Evolutionary conservation across 2,113 vertebrate species (phyloP).

Genomic region (Isichthys henryi): DNA sequence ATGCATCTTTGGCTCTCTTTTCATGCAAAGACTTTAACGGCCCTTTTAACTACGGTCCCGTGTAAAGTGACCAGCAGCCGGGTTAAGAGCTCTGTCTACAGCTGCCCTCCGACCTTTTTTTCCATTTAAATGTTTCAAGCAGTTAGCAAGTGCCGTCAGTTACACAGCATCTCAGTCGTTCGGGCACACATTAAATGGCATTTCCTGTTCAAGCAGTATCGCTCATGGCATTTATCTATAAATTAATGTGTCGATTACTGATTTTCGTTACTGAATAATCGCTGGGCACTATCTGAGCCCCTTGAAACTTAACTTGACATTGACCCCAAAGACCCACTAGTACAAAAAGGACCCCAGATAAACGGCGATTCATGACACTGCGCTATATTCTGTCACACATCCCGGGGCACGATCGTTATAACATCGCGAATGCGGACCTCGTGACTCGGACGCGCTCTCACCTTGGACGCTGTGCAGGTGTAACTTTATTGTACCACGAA

Average conservation of each 20-base stretch:
- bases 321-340: not conserved
- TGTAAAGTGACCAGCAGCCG: not conserved
- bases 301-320: not conserved
- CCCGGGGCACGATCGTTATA: not conserved
- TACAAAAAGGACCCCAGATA: not conserved
- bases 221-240: not conserved
- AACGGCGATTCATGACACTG: not conserved
- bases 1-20: no score
- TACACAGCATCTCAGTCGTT: not conserved
- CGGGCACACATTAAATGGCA: not conserved
- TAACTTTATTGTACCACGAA: conserved; percentile 57
- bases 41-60: not conserved
- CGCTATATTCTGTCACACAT: not conserved
- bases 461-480: conserved; percentile 65
- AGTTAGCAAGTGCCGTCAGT: not conserved
- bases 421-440: not conserved
- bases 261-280: not conserved
- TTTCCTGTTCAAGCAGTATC: not conserved
- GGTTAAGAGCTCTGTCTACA: not conserved
- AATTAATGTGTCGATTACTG: not conserved
- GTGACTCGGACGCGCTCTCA: conserved; percentile 33
- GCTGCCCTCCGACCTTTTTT: not conserved
- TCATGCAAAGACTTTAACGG: not conserved
- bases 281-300: not conserved
- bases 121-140: not conserved